A percentile compares a stretch with the other conserved stretches of the same genome.
These are phyloP conservation scores for Dissostichus mawsoni DNA, from an alignment of 2,113 vertebrate species.

Conservation along the genomic window DNA sequence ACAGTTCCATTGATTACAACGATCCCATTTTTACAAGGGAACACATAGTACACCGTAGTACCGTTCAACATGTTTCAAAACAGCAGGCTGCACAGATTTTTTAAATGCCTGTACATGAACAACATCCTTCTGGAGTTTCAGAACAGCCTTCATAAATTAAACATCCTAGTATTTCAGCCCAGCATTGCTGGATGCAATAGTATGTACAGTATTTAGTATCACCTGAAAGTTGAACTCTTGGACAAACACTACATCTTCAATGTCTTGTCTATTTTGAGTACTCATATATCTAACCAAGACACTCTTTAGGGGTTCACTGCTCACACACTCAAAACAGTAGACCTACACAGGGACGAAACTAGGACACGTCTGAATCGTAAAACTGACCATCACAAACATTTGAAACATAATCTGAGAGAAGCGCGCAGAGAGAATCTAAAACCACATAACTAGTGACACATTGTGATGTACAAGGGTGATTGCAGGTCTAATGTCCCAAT, in stretches of 20 bases:
- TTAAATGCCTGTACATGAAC: conserved; percentile 21
- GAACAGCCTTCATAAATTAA: conserved; percentile 56
- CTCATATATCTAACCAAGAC: conserved; percentile 43
- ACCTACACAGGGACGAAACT: neutral
- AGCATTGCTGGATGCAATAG: conserved; percentile 40
- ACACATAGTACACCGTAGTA: neutral
- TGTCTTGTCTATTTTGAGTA: conserved; percentile 65
- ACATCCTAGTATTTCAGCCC: conserved; percentile 40
- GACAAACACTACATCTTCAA: conserved; percentile 56
- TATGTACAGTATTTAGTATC: conserved; percentile 69
- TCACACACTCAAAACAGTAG: neutral
- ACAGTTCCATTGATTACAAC: neutral
- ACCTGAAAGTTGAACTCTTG: conserved; percentile 63
- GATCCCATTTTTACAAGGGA: neutral
- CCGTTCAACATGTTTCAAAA: neutral
- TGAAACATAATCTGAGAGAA: conserved; percentile 38
- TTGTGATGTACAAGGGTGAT: conserved; percentile 5
- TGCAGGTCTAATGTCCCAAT: conserved; percentile 9
- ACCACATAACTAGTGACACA: conserved; percentile 15
- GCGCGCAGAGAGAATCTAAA: conserved; percentile 40
- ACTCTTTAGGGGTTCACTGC: conserved; percentile 35
- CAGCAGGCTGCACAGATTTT: neutral
- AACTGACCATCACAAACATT: conserved; percentile 23
- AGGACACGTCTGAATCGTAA: conserved; percentile 15
- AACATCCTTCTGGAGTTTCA: conserved; percentile 54